Base-by-base conservation (phyloP, 2,888 invertebrate species). In the Steinernema carpocapsae region DNA sequence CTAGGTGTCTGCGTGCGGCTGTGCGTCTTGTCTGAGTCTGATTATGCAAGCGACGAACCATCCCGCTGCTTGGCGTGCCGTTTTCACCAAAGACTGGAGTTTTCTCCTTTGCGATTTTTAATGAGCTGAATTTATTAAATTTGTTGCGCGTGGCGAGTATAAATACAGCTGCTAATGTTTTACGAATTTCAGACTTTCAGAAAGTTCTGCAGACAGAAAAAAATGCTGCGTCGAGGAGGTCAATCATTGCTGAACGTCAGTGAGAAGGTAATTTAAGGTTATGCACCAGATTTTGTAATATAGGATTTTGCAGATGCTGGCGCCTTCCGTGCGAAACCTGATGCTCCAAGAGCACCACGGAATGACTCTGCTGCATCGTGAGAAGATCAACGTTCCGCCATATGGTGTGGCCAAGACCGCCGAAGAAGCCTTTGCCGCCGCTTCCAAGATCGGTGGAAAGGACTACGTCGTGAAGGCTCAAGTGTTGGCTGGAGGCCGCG, bases 401-500 rank as follows among this genome's bases (percentile, higher is more conserved):
- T 86, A 84, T 76, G 86, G 82, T 32, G 82, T 86, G n/a, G 86
- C 86, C 37, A 78, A 76, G 32, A 79, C 82, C 22, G 83, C 85
- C 24, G 83, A 86, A 3, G 83, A 83, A 56, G 86, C 86, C 10
- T 75, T 75, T 71, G 74, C 76, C 17, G 77, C 77, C 26, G 85
- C 86, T 59, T 80, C 79, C 76, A 76, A 74, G 52, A 86, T 86
- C 73, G 86, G 86, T 14, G 87, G 87, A 70, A 84, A 85, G 74
- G 87, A 86, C 76, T 87, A 85, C 77, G 64, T 73, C 26, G 81
- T 86, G 42, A 86, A 86, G 78, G 86, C 86, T 37, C 86, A 99
- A 91, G 94, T 99, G 80, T 90, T 99, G 80, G 99, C 99, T 73
- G 99, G 99, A 72, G 99, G 99, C 7, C 91, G 99, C 85, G 99